Evolutionary conservation across 2,113 vertebrate species (phyloP).

Genomic region (Nettapus auritus): DNA sequence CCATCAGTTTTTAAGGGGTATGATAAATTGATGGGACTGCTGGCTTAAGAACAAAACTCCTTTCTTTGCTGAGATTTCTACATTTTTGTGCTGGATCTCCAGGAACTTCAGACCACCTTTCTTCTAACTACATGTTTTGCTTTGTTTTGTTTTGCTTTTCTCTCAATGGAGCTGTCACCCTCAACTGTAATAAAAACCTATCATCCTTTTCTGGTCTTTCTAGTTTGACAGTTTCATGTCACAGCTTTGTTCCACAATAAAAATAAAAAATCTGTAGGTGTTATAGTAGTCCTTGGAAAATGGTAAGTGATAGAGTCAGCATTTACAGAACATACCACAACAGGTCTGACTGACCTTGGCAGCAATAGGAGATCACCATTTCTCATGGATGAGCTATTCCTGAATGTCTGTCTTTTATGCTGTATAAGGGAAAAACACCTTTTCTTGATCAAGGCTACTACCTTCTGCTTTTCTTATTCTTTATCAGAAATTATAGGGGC

Average conservation of each 20-base stretch:
- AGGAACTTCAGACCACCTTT: not conserved
- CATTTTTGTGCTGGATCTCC: slow-evolving; percentile 18
- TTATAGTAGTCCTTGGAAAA: slow-evolving; percentile 59
- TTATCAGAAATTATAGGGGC: not conserved
- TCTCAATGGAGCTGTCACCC: not conserved
- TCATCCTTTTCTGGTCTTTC: slow-evolving; percentile 38
- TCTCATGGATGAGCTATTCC: slow-evolving; percentile 48
- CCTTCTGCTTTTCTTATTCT: not conserved
- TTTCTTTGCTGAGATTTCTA: not conserved
- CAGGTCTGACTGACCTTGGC: slow-evolving; percentile 48
- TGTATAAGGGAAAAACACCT: slow-evolving; percentile 28
- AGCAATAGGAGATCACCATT: slow-evolving; percentile 37
- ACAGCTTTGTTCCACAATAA: slow-evolving; percentile 50
- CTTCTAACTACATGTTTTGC: not conserved
- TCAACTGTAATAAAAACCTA: slow-evolving; percentile 22
- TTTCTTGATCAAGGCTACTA: slow-evolving; percentile 42
- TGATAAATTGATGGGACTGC: not conserved
- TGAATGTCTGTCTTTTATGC: slow-evolving; percentile 10
- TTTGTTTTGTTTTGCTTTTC: not conserved
- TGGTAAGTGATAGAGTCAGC: slow-evolving; percentile 28
- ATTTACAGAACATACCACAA: slow-evolving; percentile 31
- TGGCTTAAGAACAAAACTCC: not conserved
- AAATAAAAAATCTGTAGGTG: slow-evolving; percentile 40
- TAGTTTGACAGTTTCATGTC: not conserved
- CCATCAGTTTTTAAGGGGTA: not conserved